Percentiles rank a stretch among this genome's conserved stretches.
Conservation (phyloP, 2,797 vertebrate species). For the Glossophaga mutica region DNA sequence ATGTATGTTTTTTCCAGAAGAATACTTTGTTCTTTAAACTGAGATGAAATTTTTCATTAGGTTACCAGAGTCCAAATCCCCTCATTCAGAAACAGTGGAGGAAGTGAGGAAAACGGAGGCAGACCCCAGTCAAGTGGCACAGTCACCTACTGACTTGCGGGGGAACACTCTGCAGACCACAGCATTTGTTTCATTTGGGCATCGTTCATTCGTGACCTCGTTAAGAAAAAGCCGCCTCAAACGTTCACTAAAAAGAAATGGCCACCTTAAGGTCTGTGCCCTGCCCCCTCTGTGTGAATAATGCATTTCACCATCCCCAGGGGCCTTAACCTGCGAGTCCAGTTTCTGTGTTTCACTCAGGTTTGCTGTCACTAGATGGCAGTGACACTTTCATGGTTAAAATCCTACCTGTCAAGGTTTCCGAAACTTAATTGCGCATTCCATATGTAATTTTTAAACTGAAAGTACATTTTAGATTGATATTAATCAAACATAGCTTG, state of each 20-base stretch:
- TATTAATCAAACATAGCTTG: neutral
- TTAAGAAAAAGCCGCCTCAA: neutral
- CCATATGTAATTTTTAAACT: neutral
- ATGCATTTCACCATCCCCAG: neutral
- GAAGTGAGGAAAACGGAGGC: neutral
- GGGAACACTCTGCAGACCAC: neutral
- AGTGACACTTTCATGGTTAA: constrained; percentile 17
- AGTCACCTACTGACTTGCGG: neutral
- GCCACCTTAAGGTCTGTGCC: neutral
- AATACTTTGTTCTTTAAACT: neutral
- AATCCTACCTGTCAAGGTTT: neutral
- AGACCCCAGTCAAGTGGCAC: neutral
- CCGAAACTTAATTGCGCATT: neutral
- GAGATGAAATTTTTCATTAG: neutral
- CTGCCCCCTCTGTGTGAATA: neutral
- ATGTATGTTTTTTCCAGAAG: neutral
- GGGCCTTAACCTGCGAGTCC: neutral
- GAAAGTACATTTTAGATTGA: neutral
- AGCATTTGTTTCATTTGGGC: neutral
- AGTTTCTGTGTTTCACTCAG: neutral
- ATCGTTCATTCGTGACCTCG: neutral
- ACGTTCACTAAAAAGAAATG: neutral
- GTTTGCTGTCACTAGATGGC: constrained; percentile 43
- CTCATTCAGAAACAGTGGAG: neutral
- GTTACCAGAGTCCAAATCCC: neutral